A percentile compares a stretch with the other conserved stretches of the same genome.
These are phyloP conservation scores for Spodoptera exigua DNA, from an alignment of 2,888 invertebrate species.

Conservation along the genomic window DNA sequence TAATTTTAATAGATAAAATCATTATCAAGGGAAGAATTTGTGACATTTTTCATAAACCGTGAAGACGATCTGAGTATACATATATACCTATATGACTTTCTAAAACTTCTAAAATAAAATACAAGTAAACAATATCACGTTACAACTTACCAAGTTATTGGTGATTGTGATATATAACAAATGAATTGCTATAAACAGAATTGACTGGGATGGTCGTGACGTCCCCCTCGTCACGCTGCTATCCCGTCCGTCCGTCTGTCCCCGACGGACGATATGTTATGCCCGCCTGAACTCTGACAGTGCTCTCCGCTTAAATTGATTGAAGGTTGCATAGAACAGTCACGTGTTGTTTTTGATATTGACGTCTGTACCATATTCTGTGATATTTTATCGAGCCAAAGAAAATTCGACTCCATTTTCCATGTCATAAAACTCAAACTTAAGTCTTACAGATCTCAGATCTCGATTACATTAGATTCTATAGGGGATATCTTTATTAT, in stretches of 20 bases:
- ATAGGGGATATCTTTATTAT: no score
- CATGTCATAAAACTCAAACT: not conserved
- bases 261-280: conserved; percentile 73
- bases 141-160: conserved; percentile 47
- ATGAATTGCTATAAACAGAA: conserved; percentile 62
- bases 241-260: conserved; percentile 62
- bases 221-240: conserved; percentile 69
- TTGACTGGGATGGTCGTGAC: conserved; percentile 65
- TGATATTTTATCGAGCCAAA: not conserved
- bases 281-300: conserved; percentile 73
- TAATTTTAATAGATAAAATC: no score
- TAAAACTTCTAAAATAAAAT: conserved; percentile 37
- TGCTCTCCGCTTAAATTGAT: conserved; percentile 66
- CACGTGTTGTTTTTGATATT: conserved; percentile 44
- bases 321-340: conserved; percentile 60
- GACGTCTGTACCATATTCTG: conserved; percentile 11
- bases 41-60: no score
- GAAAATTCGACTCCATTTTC: not conserved
- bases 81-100: conserved; percentile 6
- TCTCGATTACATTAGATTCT: no score
- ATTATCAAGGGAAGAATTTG: no score
- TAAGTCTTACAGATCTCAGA: not conserved
- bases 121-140: conserved; percentile 46
- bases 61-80: no score
- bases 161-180: conserved; percentile 53